These are phyloP conservation scores for Carpatolechia fugitivella DNA, from an alignment of 2,888 invertebrate genomes.

Conservation along the genomic window DNA sequence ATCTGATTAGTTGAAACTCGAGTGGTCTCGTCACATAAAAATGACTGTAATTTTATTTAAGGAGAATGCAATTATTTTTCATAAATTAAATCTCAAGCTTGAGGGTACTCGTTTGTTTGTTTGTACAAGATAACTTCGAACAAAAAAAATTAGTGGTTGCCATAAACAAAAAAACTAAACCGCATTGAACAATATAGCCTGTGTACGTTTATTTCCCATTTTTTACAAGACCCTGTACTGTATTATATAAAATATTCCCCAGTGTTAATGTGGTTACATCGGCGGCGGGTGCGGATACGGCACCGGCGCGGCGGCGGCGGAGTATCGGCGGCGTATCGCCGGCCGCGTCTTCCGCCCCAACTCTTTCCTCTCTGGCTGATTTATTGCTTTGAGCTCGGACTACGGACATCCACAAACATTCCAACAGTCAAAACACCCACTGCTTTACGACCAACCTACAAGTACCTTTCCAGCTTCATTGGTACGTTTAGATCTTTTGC, in stretches of 20 bases:
- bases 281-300: slow-evolving; percentile 9
- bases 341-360: slow-evolving; percentile 51
- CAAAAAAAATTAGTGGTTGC: too few relatives aligned
- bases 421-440: slow-evolving; percentile 53
- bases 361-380: slow-evolving; percentile 60
- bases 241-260: too few relatives aligned
- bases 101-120: background rate
- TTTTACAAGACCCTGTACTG: too few relatives aligned
- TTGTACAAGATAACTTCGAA: background rate
- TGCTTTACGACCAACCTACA: slow-evolving; percentile 62
- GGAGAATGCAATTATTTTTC: background rate
- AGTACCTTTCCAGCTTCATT: slow-evolving; percentile 48
- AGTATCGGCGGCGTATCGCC: slow-evolving; percentile 46
- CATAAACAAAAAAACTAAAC: too few relatives aligned
- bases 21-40: slow-evolving; percentile 15
- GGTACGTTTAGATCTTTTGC: too few relatives aligned
- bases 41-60: background rate
- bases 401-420: slow-evolving; percentile 51
- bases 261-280: background rate
- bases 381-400: slow-evolving; percentile 54
- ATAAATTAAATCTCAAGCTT: background rate
- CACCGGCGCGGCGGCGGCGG: slow-evolving; percentile 17
- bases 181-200: too few relatives aligned
- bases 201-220: too few relatives aligned
- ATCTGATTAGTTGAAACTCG: slow-evolving; percentile 30